These are phyloP conservation scores for Xylota sylvarum DNA, from an alignment of 2,888 invertebrate species.

Conservation along the genomic window DNA sequence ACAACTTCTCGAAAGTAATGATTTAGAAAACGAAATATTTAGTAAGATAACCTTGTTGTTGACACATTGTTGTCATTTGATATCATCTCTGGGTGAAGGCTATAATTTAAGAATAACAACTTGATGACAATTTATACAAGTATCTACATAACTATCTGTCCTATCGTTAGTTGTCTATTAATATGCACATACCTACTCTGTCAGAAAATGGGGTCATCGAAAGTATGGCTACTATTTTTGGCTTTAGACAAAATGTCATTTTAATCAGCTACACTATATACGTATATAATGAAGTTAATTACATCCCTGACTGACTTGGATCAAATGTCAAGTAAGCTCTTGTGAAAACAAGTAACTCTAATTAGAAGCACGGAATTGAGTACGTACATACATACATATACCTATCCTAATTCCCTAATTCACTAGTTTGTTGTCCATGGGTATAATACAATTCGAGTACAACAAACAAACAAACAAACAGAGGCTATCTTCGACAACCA, in stretches of 20 bases:
- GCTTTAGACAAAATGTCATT: not conserved
- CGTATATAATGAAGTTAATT: slow-evolving; percentile 1
- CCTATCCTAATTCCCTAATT: slow-evolving; percentile 28
- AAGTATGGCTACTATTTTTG: not conserved
- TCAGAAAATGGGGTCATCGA: not conserved
- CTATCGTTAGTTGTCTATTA: too few relatives aligned
- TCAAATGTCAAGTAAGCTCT: slow-evolving; percentile 38
- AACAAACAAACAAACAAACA: slow-evolving; percentile 33
- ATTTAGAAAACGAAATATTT: slow-evolving; percentile 6
- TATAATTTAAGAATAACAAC: too few relatives aligned
- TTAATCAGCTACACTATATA: slow-evolving; percentile 2
- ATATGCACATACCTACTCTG: not conserved
- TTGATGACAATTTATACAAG: too few relatives aligned
- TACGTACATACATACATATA: not conserved
- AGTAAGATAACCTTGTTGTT: not conserved
- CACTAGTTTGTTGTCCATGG: slow-evolving; percentile 9
- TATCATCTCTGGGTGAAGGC: not conserved
- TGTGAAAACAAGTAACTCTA: slow-evolving; percentile 31
- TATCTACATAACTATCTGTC: too few relatives aligned
- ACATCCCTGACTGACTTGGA: not conserved
- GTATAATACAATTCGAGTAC: slow-evolving; percentile 31
- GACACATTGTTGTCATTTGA: not conserved
- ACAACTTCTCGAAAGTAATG: not conserved
- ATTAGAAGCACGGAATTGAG: slow-evolving; percentile 30
- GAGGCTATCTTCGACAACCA: slow-evolving; percentile 33